phyloP scores from a whole-genome alignment of 23 tunicate species.

The Clavelina lepadiformis region DNA sequence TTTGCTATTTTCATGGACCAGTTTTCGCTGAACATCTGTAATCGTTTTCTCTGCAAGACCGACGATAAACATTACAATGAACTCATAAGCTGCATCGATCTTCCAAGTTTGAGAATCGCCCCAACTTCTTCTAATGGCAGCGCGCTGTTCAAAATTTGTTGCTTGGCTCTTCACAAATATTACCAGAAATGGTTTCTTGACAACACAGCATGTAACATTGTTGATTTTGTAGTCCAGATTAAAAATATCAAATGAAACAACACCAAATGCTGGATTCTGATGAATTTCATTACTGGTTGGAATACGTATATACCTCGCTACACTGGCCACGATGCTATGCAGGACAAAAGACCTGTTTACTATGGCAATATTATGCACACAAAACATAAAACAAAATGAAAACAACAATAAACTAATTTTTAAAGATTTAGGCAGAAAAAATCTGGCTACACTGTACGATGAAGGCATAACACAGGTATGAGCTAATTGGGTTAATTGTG shows the following conservation, averaged over 20 bases:
- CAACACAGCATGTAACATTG: conserved; percentile 18
- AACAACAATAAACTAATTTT: too few species aligned
- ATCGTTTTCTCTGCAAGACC: conserved; percentile 3
- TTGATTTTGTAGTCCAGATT: conserved; percentile 27
- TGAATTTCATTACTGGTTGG: background rate
- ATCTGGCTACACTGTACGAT: too few species aligned
- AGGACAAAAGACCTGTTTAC: background rate
- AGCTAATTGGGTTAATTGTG: conserved; percentile 8
- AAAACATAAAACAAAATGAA: too few species aligned
- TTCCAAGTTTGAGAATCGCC: conserved; percentile 17
- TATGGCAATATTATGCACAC: background rate
- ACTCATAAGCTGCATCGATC: background rate
- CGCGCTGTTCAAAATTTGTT: conserved; percentile 21
- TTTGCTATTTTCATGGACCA: conserved; percentile 20
- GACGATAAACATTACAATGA: conserved; percentile 36
- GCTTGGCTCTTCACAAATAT: conserved; percentile 55
- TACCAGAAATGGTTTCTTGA: conserved; percentile 20
- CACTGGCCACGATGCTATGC: background rate
- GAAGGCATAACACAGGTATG: too few species aligned
- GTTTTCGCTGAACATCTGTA: background rate
- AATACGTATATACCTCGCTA: background rate
- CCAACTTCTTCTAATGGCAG: conserved; percentile 57
- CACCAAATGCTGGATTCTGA: background rate
- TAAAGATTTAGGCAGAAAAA: too few species aligned
- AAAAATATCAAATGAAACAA: background rate